Percentiles rank a stretch among this genome's conserved stretches.
Conservation (phyloP, 1,140 invertebrate genomes). For the Psix sp. region DNA sequence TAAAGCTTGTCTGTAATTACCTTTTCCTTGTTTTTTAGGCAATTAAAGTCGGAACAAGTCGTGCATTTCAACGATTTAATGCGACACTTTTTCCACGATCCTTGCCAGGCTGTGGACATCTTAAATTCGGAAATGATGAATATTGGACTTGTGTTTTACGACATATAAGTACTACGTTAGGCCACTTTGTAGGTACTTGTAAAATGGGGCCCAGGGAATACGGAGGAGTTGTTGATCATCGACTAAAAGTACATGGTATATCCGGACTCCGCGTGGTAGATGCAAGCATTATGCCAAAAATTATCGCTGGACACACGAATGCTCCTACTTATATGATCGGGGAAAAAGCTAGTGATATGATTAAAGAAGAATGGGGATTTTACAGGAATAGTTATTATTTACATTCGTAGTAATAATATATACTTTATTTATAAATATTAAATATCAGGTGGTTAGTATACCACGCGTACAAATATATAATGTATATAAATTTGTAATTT, state of each 20-base stretch:
- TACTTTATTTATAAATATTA: too few species aligned
- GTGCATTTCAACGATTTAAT: slow-evolving; percentile 80
- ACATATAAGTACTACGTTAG: slow-evolving; percentile 83
- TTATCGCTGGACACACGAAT: slow-evolving; percentile 75
- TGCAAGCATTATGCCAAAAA: slow-evolving; percentile 76
- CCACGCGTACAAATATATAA: too few species aligned
- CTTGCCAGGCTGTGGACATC: slow-evolving; percentile 82
- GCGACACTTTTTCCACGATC: slow-evolving; percentile 80
- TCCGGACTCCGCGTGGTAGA: slow-evolving; percentile 74
- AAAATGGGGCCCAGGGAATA: slow-evolving; percentile 77
- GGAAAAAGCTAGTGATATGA: slow-evolving; percentile 77
- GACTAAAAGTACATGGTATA: slow-evolving; percentile 72
- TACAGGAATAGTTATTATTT: neutral
- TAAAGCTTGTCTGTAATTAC: too few species aligned
- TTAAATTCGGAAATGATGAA: slow-evolving; percentile 80
- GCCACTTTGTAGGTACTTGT: slow-evolving; percentile 85
- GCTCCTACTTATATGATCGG: slow-evolving; percentile 77
- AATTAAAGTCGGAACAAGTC: slow-evolving; percentile 79
- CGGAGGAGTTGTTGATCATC: slow-evolving; percentile 74
- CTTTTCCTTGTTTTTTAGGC: slow-evolving; percentile 70
- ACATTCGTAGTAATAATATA: too few species aligned
- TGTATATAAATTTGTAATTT: too few species aligned
- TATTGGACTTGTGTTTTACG: slow-evolving; percentile 87
- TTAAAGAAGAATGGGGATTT: slow-evolving; percentile 72
- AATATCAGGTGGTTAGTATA: too few species aligned